Conservation (phyloP, 2,888 invertebrate species). For the Actias luna region DNA sequence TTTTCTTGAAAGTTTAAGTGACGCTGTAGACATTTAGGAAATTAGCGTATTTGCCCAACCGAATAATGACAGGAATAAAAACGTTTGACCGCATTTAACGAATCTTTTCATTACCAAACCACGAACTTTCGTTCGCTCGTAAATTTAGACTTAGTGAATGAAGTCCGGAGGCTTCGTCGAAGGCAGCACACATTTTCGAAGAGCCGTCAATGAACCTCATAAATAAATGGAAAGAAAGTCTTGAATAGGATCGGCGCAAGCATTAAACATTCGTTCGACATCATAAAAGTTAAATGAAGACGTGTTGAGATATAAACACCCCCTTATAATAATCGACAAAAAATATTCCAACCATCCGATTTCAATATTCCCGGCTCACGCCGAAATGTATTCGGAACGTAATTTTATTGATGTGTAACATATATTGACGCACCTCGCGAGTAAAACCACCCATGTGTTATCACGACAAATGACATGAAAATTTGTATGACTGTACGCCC, state of each 20-base stretch:
- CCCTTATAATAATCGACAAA: slow-evolving; percentile 12
- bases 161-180: background rate
- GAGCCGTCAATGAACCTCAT: background rate
- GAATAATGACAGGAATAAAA: no score
- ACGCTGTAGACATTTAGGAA: no score
- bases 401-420: no score
- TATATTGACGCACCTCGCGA: no score
- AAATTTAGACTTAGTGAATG: background rate
- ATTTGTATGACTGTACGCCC: no score
- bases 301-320: slow-evolving; percentile 28
- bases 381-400: slow-evolving; percentile 7
- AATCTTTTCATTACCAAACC: background rate
- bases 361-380: background rate
- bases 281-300: slow-evolving; percentile 29
- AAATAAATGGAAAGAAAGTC: slow-evolving; percentile 1
- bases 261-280: slow-evolving; percentile 30
- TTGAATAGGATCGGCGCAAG: slow-evolving; percentile 9
- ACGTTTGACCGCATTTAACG: no score
- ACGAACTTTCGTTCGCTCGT: background rate
- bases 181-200: background rate
- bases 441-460: no score
- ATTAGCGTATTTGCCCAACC: no score
- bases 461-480: no score
- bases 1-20: no score
- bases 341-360: background rate